Percentiles rank a stretch among this genome's conserved stretches.
Evolutionary conservation across 2,113 vertebrate species (phyloP).

Genomic region (Rhinoptilus africanus): DNA sequence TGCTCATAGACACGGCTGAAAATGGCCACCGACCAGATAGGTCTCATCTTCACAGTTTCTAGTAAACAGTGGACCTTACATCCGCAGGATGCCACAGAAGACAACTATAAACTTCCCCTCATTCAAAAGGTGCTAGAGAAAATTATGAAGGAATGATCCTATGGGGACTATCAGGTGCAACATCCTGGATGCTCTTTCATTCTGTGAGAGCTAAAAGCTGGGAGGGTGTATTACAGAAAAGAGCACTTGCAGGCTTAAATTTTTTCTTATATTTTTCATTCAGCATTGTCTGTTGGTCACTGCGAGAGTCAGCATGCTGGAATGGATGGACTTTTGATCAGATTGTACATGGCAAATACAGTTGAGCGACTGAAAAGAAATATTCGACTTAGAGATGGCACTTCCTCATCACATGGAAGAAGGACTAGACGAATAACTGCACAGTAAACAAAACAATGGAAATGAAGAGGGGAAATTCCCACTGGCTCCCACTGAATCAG

Average conservation of each 20-base stretch:
- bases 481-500: not conserved
- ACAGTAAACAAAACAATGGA: not conserved
- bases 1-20: not conserved
- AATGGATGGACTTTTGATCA: not conserved
- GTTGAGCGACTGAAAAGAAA: not conserved
- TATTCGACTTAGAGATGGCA: not conserved
- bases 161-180: accelerated
- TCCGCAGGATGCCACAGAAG: not conserved
- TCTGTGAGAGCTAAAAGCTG: not conserved
- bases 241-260: not conserved
- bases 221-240: not conserved
- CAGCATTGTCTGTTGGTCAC: not conserved
- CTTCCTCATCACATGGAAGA: not conserved
- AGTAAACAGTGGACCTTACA: not conserved
- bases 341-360: not conserved
- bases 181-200: not conserved
- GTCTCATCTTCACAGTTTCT: not conserved
- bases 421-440: not conserved
- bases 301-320: not conserved
- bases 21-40: not conserved
- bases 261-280: not conserved
- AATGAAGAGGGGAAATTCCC: not conserved
- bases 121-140: not conserved
- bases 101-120: not conserved
- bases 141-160: not conserved